A percentile compares a stretch with the other conserved stretches of the same genome.
Evolutionary conservation across 2,888 invertebrate species (phyloP).

Genomic region (Helleia helle): DNA sequence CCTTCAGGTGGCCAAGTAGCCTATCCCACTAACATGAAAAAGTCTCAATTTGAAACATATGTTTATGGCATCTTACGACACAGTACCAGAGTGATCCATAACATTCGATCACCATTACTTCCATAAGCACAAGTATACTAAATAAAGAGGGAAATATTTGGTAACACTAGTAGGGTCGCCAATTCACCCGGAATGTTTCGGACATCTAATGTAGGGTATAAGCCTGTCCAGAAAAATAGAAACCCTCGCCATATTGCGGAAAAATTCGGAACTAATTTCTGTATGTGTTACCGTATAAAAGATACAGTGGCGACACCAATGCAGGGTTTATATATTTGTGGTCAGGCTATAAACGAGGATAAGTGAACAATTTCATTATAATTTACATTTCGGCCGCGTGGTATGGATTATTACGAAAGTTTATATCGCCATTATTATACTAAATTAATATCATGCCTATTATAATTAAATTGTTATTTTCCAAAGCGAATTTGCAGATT

Average conservation of each 20-base stretch:
- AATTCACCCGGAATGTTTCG: neutral
- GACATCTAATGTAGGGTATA: neutral
- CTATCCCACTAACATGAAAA: too few species aligned
- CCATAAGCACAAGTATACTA: neutral
- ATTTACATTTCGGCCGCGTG: neutral
- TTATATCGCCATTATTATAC: neutral
- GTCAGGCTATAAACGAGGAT: too few species aligned
- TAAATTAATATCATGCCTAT: neutral
- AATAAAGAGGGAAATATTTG: slow-evolving; percentile 1
- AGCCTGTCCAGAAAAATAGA: too few species aligned
- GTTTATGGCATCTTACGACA: too few species aligned
- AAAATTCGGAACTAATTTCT: too few species aligned
- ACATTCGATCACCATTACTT: neutral
- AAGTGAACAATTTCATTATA: too few species aligned
- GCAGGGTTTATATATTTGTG: too few species aligned
- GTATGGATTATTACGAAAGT: neutral
- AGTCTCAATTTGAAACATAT: too few species aligned
- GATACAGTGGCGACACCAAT: too few species aligned
- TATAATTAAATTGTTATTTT: neutral
- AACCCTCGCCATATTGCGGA: too few species aligned
- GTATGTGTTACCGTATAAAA: too few species aligned
- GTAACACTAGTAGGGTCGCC: neutral
- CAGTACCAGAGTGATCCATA: neutral
- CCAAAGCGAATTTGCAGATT: neutral
- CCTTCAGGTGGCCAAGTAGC: too few species aligned